Evolutionary conservation across 92 coral and sea anemone species (phyloP).

Genomic region (Palythoa grandiflora): DNA sequence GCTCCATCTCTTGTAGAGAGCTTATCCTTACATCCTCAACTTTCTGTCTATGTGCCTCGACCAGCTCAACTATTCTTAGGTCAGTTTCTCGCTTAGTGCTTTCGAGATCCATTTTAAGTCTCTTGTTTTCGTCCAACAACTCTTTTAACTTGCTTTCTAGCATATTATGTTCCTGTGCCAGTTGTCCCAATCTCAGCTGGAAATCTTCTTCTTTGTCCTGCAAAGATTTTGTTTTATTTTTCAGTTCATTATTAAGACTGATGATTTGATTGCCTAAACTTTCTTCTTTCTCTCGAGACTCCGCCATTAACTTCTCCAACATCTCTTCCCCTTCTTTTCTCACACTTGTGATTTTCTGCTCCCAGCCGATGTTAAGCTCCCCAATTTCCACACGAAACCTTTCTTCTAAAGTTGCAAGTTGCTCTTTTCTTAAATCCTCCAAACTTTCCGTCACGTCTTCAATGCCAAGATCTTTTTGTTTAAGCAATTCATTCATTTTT

Average conservation of each 20-base stretch:
- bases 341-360: slow-evolving; percentile 81
- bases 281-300: slow-evolving; percentile 94
- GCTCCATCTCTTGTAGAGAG: slow-evolving; percentile 77
- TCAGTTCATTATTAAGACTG: slow-evolving; percentile 76
- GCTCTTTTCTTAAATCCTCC: slow-evolving; percentile 81
- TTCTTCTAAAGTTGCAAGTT: slow-evolving; percentile 82
- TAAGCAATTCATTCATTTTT: slow-evolving; percentile 79
- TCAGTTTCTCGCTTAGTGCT: slow-evolving; percentile 79
- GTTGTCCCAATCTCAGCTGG: slow-evolving; percentile 61
- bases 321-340: slow-evolving; percentile 89
- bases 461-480: slow-evolving; percentile 85
- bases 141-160: slow-evolving; percentile 82
- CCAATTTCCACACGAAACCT: slow-evolving; percentile 83
- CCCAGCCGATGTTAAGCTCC: slow-evolving; percentile 91
- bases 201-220: slow-evolving; percentile 75
- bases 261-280: slow-evolving; percentile 67
- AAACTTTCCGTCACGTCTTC: slow-evolving; percentile 85
- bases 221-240: slow-evolving; percentile 67
- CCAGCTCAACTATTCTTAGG: slow-evolving; percentile 83
- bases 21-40: slow-evolving; percentile 76
- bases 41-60: slow-evolving; percentile 83
- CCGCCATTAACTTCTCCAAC: slow-evolving; percentile 82
- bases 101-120: slow-evolving; percentile 72
- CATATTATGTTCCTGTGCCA: slow-evolving; percentile 78
- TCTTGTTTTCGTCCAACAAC: slow-evolving; percentile 77